A percentile compares a stretch with the other conserved stretches of the same genome.
Evolutionary conservation across 2,888 invertebrate genomes (phyloP).

Genomic region (Epistrophella euchroma): DNA sequence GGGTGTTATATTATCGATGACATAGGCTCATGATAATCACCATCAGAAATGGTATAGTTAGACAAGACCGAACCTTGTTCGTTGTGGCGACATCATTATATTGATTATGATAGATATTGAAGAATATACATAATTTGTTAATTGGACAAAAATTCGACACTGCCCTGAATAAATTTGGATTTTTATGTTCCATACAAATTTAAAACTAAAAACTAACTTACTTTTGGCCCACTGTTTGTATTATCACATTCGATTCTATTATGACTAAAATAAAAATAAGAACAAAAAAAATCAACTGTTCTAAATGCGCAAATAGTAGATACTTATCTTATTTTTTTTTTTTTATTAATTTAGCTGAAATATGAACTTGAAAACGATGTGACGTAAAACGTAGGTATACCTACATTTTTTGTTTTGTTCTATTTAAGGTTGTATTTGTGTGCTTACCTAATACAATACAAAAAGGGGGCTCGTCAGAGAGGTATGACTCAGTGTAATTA

Average conservation of each 20-base stretch:
- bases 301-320: constrained; percentile 47
- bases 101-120: no score
- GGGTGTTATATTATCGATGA: no score
- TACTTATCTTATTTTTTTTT: constrained; percentile 15
- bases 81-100: no score
- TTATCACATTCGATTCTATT: constrained; percentile 46
- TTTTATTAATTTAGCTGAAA: constrained; percentile 36
- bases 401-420: background rate
- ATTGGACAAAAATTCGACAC: no score
- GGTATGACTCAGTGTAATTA: constrained; percentile 65
- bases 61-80: no score
- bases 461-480: constrained; percentile 65
- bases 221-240: constrained; percentile 10
- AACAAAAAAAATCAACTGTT: constrained; percentile 13
- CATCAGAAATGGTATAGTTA: no score
- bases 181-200: no score
- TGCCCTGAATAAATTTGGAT: no score
- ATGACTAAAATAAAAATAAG: constrained; percentile 26
- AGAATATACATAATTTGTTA: no score
- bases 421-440: constrained; percentile 29
- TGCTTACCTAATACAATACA: background rate
- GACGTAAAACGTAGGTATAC: constrained; percentile 60
- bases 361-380: constrained; percentile 61
- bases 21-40: no score
- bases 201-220: background rate